Evolutionary conservation across 2,113 vertebrate species (phyloP).

Genomic region (Larimichthys polyactis): DNA sequence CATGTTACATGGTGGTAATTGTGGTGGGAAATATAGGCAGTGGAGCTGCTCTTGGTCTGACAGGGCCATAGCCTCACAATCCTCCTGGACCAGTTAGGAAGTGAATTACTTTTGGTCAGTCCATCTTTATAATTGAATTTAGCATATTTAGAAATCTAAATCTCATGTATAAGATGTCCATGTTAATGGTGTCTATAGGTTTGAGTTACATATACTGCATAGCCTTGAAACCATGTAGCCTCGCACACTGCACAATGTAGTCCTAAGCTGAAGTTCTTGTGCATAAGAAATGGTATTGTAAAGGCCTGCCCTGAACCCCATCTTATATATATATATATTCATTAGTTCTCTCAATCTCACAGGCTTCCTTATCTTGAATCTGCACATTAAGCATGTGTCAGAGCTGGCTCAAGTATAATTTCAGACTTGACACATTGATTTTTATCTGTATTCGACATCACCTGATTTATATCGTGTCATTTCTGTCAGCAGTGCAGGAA

Average conservation of each 20-base stretch:
- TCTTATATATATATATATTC: conserved; percentile 17
- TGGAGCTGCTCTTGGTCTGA: too few relatives aligned
- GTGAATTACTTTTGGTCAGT: background rate
- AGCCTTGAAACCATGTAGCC: background rate
- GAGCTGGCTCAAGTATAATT: conserved; percentile 27
- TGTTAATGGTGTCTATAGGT: too few relatives aligned
- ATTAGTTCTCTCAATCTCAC: conserved; percentile 6
- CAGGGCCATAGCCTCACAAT: background rate
- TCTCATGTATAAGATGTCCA: too few relatives aligned
- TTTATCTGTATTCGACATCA: conserved; percentile 43
- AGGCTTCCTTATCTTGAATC: conserved; percentile 35
- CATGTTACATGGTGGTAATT: background rate
- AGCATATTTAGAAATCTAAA: background rate
- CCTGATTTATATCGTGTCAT: conserved; percentile 47
- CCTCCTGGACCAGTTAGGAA: background rate
- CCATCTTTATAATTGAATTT: background rate
- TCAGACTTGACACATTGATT: conserved; percentile 37
- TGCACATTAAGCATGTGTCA: conserved; percentile 42
- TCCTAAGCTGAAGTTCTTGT: background rate
- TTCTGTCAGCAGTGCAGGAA: conserved; percentile 45
- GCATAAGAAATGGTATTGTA: background rate
- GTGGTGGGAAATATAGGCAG: too few relatives aligned
- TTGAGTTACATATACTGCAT: too few relatives aligned
- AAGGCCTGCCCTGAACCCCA: background rate
- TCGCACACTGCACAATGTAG: background rate